Conservation (phyloP, 2,113 vertebrate genomes). For the Dunckerocampus dactyliophorus region DNA sequence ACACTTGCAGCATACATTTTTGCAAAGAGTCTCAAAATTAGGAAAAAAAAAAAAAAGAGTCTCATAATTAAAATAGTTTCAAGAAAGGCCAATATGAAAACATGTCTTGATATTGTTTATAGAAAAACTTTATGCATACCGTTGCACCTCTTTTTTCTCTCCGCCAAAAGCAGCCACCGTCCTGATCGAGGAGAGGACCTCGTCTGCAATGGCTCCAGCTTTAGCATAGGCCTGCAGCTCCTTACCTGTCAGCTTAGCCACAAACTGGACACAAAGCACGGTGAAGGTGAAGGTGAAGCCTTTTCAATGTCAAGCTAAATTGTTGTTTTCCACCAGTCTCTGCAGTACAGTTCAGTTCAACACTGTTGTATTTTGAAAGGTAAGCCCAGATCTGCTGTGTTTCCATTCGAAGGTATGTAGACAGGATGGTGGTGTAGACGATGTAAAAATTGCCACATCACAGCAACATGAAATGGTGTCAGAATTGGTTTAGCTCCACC, state of each 20-base stretch:
- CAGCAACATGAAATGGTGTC: no score
- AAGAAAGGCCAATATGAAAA: no score
- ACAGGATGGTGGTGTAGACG: no score
- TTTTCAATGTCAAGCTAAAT: neutral
- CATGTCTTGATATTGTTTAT: no score
- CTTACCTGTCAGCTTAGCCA: constrained; percentile 86
- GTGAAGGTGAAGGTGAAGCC: neutral
- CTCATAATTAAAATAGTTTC: no score
- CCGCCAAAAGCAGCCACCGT: constrained; percentile 96
- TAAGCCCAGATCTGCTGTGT: neutral
- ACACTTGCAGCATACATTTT: no score
- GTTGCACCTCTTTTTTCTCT: constrained; percentile 87
- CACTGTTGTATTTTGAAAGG: neutral
- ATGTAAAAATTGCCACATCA: neutral
- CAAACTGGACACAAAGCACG: constrained; percentile 73
- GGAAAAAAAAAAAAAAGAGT: no score
- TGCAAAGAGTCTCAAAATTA: no score
- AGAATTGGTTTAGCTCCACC: no score
- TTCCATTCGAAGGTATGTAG: no score
- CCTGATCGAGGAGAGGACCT: constrained; percentile 92
- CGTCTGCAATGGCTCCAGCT: constrained; percentile 92
- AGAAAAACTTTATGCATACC: constrained; percentile 48
- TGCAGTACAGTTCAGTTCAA: neutral
- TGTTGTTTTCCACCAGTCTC: neutral
- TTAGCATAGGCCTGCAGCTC: constrained; percentile 93